Percentiles rank a stretch among this genome's conserved stretches.
Conservation (phyloP, 2,888 invertebrate species). For the Belgica antarctica region DNA sequence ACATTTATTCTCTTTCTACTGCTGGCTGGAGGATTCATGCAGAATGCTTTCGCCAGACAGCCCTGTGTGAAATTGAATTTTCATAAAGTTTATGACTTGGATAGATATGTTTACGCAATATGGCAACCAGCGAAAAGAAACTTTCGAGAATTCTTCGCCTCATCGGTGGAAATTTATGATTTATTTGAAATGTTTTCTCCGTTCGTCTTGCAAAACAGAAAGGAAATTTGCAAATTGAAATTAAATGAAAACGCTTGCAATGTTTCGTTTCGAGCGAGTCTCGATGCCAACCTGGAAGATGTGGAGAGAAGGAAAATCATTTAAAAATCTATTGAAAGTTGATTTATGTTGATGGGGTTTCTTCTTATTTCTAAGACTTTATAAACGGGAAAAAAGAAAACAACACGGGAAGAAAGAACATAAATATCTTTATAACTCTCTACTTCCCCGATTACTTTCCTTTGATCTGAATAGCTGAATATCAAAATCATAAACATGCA, state of each 20-base stretch:
- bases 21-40: too few relatives aligned
- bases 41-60: too few relatives aligned
- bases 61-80: constrained; percentile 4
- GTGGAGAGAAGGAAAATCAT: constrained; percentile 1
- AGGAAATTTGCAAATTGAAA: constrained; percentile 13
- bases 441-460: neutral
- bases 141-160: neutral
- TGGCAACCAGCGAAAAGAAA: constrained; percentile 16
- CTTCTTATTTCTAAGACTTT: neutral
- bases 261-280: neutral
- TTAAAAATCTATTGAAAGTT: constrained; percentile 36
- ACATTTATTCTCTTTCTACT: too few relatives aligned
- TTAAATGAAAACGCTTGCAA: constrained; percentile 1
- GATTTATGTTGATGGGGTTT: constrained; percentile 30
- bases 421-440: constrained; percentile 17
- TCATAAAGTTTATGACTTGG: constrained; percentile 5
- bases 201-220: neutral
- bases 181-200: constrained; percentile 26
- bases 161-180: constrained; percentile 29
- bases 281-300: neutral
- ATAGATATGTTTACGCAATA: constrained; percentile 22
- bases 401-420: neutral
- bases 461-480: constrained; percentile 3
- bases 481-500: too few relatives aligned
- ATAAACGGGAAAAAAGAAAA: neutral